Base-by-base conservation (phyloP, 2,797 vertebrate genomes). In the Aselliscus stoliczkanus region DNA sequence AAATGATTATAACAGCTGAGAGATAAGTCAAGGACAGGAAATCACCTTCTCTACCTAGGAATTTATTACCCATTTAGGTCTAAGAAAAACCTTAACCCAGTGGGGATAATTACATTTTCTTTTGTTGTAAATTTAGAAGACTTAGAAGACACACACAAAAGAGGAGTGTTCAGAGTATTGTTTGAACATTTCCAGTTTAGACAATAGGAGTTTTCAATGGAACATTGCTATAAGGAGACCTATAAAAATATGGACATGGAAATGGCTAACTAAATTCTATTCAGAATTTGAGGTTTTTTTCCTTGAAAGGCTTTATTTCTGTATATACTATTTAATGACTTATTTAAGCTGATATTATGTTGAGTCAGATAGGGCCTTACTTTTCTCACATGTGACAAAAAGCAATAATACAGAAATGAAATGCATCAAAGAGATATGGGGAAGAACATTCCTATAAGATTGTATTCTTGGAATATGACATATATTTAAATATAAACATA, bases 1-100 rank as follows among this genome's bases (percentile, higher is more conserved):
- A 94, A 96, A 93, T 96, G 76, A 96, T 95, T 95, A 65, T 96
- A 95, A 92, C 83, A 92, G 88, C 44, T 95, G 73, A 87, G 39
- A 96, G 89, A 50, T 52, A 95, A 95, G 80, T 92, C 67, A 92
- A 85, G 37, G 60, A 58, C 44, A 80, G 90, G 64, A 96, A 97
- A 97, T 96, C 56, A 89, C 76, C 47, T 97, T 95, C 80, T 82
- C 27, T 56, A 92, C 44, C 54, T 73, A 96, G 87, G 56, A 97
- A 91, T 77, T 97, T 92, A 94, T 96, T 95, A 42, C 64, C 47
- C 42, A n/a, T 72, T 97, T 95, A 87, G 47, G 42, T 70, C 27
- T 76, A 88, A 84, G 80, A 94, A 96, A 96, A 92, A 90, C 81
- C 17, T 82, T 72, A 92, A 54, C 62, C 84, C 73, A 47, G 58